These are phyloP conservation scores for Podargus strigoides DNA, from an alignment of 2,797 vertebrate genomes.

Conservation along the genomic window DNA sequence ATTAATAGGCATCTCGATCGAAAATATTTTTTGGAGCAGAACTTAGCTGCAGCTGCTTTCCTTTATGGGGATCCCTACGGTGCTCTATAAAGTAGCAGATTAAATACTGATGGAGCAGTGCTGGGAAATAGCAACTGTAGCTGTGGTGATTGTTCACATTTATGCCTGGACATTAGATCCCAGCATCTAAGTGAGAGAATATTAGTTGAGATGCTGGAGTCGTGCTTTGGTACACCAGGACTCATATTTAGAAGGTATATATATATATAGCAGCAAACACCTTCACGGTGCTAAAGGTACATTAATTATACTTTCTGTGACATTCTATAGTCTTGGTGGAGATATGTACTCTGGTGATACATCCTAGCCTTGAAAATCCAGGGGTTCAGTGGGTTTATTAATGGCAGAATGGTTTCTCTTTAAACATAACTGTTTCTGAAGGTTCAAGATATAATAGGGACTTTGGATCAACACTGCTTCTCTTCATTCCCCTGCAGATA, in stretches of 20 bases:
- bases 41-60: constrained; percentile 53
- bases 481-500: background rate
- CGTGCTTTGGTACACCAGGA: background rate
- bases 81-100: constrained; percentile 48
- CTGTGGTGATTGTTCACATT: background rate
- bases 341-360: background rate
- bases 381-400: background rate
- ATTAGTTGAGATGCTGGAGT: background rate
- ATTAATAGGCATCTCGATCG: constrained; percentile 42
- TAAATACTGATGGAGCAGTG: constrained; percentile 36
- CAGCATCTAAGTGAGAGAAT: background rate
- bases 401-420: background rate
- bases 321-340: background rate
- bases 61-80: constrained; percentile 53
- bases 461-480: background rate
- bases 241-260: background rate
- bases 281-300: background rate
- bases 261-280: background rate
- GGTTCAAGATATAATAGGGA: background rate
- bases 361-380: background rate
- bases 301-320: background rate
- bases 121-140: constrained; percentile 26
- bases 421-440: background rate
- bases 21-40: constrained; percentile 60
- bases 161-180: background rate